Evolutionary conservation across 2,797 vertebrate genomes (phyloP).

Genomic region (Cuniculus paca): DNA sequence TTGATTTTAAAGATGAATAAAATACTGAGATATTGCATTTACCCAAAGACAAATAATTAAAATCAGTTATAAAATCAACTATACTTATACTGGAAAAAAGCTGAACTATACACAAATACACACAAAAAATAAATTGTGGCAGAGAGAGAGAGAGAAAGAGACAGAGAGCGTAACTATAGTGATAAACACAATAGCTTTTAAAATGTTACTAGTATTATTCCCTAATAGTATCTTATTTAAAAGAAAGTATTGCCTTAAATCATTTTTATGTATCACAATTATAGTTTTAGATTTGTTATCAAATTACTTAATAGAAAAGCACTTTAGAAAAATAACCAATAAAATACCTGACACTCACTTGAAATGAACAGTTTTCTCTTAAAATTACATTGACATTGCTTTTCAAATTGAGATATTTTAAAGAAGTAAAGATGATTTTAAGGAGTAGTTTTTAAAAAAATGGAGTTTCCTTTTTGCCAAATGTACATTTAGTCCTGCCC

Average conservation of each 20-base stretch:
- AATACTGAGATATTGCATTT: not conserved
- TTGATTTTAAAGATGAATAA: not conserved
- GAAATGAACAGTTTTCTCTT: not conserved
- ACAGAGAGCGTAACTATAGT: not conserved
- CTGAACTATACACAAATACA: not conserved
- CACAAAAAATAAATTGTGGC: not conserved
- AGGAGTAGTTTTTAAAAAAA: not conserved
- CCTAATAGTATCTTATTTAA: slow-evolving; percentile 9
- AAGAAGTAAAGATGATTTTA: not conserved
- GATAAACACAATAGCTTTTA: not conserved
- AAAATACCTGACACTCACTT: not conserved
- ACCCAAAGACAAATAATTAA: not conserved
- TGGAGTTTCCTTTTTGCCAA: not conserved
- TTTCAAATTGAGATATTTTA: not conserved
- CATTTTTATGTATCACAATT: not conserved
- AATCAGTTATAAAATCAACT: not conserved
- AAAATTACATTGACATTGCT: not conserved
- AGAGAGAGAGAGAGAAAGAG: not conserved
- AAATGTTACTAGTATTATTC: not conserved
- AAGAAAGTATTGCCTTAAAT: not conserved
- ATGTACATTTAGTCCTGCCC: not conserved
- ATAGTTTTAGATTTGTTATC: slow-evolving; percentile 19
- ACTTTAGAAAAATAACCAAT: not conserved
- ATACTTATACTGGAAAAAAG: not conserved
- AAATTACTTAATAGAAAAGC: not conserved